phyloP scores from a whole-genome alignment of 2,888 invertebrate species.

The Gymnocheta viridis region DNA sequence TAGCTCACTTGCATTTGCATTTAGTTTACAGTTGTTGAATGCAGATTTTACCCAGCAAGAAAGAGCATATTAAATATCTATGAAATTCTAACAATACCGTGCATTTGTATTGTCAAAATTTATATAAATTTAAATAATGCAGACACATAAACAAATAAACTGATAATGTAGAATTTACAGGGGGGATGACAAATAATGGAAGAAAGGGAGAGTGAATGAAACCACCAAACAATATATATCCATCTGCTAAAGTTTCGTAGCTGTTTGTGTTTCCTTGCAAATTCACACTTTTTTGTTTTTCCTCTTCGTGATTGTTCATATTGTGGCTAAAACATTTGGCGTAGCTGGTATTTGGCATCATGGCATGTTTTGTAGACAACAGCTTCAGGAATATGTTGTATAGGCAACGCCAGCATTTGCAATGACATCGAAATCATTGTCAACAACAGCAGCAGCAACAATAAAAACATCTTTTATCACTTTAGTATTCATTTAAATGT shows the following conservation, averaged over 20 bases:
- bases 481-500: constrained; percentile 4
- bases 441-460: constrained; percentile 3
- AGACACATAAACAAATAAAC: constrained; percentile 20
- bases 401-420: background rate
- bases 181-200: background rate
- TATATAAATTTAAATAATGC: constrained; percentile 38
- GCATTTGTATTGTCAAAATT: constrained; percentile 42
- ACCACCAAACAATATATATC: background rate
- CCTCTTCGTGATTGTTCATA: constrained; percentile 17
- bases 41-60: background rate
- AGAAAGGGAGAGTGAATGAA: background rate
- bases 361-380: constrained; percentile 31
- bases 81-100: constrained; percentile 31
- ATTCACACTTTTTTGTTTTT: constrained; percentile 19
- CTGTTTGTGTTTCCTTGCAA: background rate
- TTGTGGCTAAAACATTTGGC: constrained; percentile 30
- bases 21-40: constrained; percentile 16
- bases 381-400: constrained; percentile 2
- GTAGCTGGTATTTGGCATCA: background rate
- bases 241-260: background rate
- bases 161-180: background rate
- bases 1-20: background rate
- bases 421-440: constrained; percentile 31
- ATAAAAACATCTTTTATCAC: background rate
- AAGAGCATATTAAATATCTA: constrained; percentile 26